Percentiles rank a stretch among this genome's conserved stretches.
Conservation (phyloP, 30 jellyfish, hydroid and myxozoan genomes). For the Hydractinia symbiolongicarpus region DNA sequence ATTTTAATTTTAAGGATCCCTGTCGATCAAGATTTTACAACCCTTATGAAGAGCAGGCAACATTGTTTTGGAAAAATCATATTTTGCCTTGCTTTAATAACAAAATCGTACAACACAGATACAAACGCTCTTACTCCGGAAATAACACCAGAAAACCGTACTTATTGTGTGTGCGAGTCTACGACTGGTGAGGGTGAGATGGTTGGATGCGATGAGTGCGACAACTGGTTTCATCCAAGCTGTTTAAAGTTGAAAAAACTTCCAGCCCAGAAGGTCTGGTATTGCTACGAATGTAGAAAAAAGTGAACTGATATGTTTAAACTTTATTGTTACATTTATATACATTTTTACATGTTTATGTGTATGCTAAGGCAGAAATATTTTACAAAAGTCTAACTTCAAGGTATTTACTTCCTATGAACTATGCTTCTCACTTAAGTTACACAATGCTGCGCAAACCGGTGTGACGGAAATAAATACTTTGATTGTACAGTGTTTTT, state of each 20-base stretch:
- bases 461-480: too few relatives aligned
- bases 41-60: background rate
- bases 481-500: too few relatives aligned
- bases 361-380: too few relatives aligned
- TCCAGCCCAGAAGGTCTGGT: background rate
- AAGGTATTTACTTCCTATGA: slow-evolving; percentile 5
- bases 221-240: too few relatives aligned
- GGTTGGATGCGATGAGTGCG: slow-evolving; percentile 4
- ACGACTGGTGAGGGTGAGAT: background rate
- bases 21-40: background rate
- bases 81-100: background rate
- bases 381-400: too few relatives aligned
- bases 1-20: background rate
- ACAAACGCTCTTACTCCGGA: background rate
- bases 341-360: too few relatives aligned
- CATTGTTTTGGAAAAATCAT: background rate
- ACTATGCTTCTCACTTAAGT: slow-evolving; percentile 35
- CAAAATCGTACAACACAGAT: background rate
- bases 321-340: too few relatives aligned
- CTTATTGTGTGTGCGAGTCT: background rate
- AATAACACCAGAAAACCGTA: background rate
- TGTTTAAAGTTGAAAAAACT: slow-evolving; percentile 1
- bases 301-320: background rate
- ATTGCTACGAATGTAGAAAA: background rate
- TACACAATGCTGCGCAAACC: slow-evolving; percentile 44